Base-by-base conservation (phyloP, 53 echinoderm and acorn worm species). In the Holothuria scabra region DNA sequence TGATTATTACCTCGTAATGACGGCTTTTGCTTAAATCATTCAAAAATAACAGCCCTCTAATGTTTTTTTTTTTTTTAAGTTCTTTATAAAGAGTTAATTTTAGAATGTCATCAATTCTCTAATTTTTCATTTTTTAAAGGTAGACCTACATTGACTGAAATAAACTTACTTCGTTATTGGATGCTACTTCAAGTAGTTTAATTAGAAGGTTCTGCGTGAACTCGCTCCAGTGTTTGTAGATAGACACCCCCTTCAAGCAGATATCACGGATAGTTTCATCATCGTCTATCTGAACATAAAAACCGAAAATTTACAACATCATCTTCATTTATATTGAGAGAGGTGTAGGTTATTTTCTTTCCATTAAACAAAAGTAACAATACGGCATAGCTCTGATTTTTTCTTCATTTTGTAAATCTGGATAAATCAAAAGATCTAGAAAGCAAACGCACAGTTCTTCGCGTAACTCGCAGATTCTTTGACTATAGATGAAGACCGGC, bases 141-240 rank as follows among this genome's bases (percentile, higher is more conserved):
- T 35, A 35, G 35, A 35, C 35, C 6, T 35, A 6, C 35, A 6
- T 35, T 35, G 35, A 35, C 35, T 67, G 31, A 67, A 31, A 28
- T 67, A 31, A 67, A 67, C 67, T 67, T 67, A 67, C 67, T 67
- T 67, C 28, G 67, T 67, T 67, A 67, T 67, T 67, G 67, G 67
- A 67, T 31, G 67, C 67, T 67, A 67, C 67, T 67, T 67, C 67
- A 26, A 67, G 67, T 67, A 67, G 67, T 67, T 67, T 67, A 67
- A 26, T 3, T 30, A 67, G 67, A 13, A 67, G 67, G 2, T 67
- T 67, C 4, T 67, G 67, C 12, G 67, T 67, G 67, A 31, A 26
- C 67, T 67, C 29, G 67, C 28, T 67, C 67, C 67, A 67, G 67
- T 67, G 67, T 67, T 67, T 67, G 67, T 67, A 67, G 67, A 67